Evolutionary conservation across 37 sponge, comb jelly and placozoan genomes (phyloP), one percentile per base, ranked within the genome.

Genomic region (Geodia barretti): DNA sequence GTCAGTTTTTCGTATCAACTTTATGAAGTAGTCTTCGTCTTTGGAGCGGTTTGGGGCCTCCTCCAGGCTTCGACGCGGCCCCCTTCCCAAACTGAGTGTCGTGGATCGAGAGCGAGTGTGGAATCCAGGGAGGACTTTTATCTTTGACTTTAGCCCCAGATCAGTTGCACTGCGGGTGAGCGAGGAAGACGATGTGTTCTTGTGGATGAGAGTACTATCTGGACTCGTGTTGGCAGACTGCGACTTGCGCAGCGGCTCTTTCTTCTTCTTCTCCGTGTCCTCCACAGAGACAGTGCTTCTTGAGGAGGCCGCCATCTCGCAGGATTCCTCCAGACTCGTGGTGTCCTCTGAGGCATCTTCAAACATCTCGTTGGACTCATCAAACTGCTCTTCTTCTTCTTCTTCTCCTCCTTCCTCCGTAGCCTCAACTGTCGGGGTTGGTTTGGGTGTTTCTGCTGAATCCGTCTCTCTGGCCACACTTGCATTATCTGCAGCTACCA

Each of bases 1-100:
- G 4, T 7, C 30, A 7, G 26, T n/a, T 58, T 47, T 75, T 2
- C n/a, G 75, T 29, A 34, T 25, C 40, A 37, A 38, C 43, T 62
- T 72, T 5, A 62, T 72, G 17, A 30, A 38, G 38, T 71, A 82
- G 41, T 73, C 72, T 61, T 82, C 82, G 29, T 82, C 82, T 62
- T 64, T 72, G 64, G 54, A 47, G 7, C 33, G 66, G 24, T 5
- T 68, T 21, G 69, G 32, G 21, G 35, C 69, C 33, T 8, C 69
- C 33, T 35, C 69, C 36, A 8, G 32, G 33, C 69, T 30, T 23
- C 33, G 20, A n/a, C 32, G 2, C 35, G 69, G 33, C 1, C 29
- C 4, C 20, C 33, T 31, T 21, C 33, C 36, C 29, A 68, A n/a
- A 34, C 32, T 34, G 4, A 35, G 33, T 23, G 32, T 34, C 33